Evolutionary conservation across 2,797 vertebrate genomes (phyloP).

Genomic region (Furcifer pardalis): DNA sequence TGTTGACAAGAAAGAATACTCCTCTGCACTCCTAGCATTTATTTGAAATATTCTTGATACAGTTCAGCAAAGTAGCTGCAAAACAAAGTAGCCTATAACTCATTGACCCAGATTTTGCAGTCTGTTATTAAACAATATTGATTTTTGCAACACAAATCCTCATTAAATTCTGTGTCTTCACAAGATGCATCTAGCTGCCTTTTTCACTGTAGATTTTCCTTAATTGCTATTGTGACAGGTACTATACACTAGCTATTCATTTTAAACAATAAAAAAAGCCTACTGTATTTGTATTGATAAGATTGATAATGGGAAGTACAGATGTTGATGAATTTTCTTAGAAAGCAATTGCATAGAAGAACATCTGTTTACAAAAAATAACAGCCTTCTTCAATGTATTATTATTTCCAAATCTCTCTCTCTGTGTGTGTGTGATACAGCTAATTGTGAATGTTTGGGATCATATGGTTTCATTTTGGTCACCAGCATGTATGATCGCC

Average conservation of each 20-base stretch:
- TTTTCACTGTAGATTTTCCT: not conserved
- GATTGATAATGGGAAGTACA: not conserved
- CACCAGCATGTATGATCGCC: too few species aligned
- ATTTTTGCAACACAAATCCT: constrained; percentile 17
- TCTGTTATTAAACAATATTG: not conserved
- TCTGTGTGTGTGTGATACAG: too few species aligned
- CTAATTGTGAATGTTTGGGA: too few species aligned
- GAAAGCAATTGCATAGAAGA: not conserved
- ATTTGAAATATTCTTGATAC: not conserved
- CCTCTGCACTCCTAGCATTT: not conserved
- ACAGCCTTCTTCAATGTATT: not conserved
- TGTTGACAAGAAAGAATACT: not conserved
- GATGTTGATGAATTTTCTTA: not conserved
- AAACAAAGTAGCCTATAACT: not conserved
- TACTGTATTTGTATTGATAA: not conserved
- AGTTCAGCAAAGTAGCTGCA: not conserved
- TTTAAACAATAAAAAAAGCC: not conserved
- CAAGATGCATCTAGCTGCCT: constrained; percentile 17
- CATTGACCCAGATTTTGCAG: constrained; percentile 6
- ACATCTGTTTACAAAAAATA: not conserved
- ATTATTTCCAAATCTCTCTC: not conserved
- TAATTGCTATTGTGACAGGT: not conserved
- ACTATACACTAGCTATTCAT: not conserved
- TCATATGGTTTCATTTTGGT: too few species aligned
- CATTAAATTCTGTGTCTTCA: not conserved